These are phyloP conservation scores for Oreocharis arfaki DNA, from an alignment of 2,113 vertebrate genomes.

Conservation along the genomic window DNA sequence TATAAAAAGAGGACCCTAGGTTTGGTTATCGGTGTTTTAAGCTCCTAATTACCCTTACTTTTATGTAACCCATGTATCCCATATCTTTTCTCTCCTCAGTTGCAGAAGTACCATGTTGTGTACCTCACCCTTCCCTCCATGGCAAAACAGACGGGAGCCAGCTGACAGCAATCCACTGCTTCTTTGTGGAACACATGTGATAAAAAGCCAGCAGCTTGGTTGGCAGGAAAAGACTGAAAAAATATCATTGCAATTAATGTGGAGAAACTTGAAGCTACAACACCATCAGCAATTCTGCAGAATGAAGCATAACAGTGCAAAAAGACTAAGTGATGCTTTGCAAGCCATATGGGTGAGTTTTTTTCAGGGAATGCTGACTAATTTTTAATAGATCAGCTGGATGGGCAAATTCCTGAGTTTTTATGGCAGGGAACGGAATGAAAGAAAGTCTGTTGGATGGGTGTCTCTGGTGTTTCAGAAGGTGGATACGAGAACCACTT, in stretches of 20 bases:
- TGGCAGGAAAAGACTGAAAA: conserved; percentile 54
- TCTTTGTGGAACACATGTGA: background rate
- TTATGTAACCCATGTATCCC: background rate
- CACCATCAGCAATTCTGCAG: background rate
- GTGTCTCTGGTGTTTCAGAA: background rate
- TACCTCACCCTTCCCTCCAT: background rate
- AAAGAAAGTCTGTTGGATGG: background rate
- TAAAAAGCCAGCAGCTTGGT: conserved; percentile 14
- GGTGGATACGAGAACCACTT: background rate
- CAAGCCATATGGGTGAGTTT: background rate
- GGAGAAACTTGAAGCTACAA: conserved; percentile 26
- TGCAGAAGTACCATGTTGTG: background rate
- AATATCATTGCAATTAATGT: conserved; percentile 30
- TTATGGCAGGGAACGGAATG: background rate
- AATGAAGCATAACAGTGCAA: background rate
- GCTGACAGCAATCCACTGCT: background rate
- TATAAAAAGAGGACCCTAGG: background rate
- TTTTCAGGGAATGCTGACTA: background rate
- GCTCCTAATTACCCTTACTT: background rate
- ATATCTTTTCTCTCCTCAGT: background rate
- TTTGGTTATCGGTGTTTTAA: background rate
- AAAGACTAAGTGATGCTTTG: background rate
- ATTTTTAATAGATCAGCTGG: background rate
- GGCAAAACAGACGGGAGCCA: background rate
- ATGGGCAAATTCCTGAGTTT: background rate